Evolutionary conservation across 2,888 invertebrate species (phyloP).

Genomic region (Drosophila greeni): DNA sequence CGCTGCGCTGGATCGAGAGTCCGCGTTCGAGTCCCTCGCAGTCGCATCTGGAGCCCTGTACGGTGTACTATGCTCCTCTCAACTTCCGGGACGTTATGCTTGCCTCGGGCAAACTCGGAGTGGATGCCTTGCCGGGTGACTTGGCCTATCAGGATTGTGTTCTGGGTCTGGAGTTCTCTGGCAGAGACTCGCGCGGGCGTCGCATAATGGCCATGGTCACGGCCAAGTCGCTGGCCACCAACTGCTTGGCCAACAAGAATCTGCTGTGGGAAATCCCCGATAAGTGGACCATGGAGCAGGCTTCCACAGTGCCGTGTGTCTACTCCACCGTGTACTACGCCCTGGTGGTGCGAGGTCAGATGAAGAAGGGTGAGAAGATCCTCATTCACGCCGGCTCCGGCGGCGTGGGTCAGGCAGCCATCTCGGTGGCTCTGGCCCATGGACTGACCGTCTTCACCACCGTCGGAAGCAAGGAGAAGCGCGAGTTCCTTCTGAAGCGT

Average conservation of each 20-base stretch:
- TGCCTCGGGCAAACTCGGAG: constrained; percentile 96
- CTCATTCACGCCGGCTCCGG: constrained; percentile 97
- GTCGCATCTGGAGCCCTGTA: constrained; percentile 85
- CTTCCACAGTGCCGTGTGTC: constrained; percentile 95
- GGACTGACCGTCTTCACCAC: constrained; percentile 95
- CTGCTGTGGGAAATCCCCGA: constrained; percentile 94
- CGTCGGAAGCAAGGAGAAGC: constrained; percentile 91
- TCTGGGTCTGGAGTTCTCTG: constrained; percentile 95
- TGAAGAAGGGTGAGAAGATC: constrained; percentile 89
- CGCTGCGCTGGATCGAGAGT: constrained; percentile 95
- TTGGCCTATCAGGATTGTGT: constrained; percentile 93
- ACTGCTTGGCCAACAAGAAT: constrained; percentile 89
- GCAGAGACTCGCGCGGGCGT: constrained; percentile 86
- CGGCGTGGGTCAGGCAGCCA: constrained; percentile 98
- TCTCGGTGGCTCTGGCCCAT: constrained; percentile 92
- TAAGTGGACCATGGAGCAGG: constrained; percentile 92
- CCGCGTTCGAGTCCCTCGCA: constrained; percentile 81
- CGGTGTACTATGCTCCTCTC: constrained; percentile 94
- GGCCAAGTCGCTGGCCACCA: constrained; percentile 93
- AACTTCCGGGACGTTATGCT: constrained; percentile 99
- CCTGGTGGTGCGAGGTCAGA: constrained; percentile 90
- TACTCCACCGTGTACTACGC: constrained; percentile 96
- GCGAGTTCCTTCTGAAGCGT: constrained; percentile 89
- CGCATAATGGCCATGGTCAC: constrained; percentile 96
- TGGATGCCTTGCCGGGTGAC: constrained; percentile 96